These are phyloP conservation scores for Ochotona curzoniae DNA, from an alignment of 2,113 vertebrate species.

Conservation along the genomic window DNA sequence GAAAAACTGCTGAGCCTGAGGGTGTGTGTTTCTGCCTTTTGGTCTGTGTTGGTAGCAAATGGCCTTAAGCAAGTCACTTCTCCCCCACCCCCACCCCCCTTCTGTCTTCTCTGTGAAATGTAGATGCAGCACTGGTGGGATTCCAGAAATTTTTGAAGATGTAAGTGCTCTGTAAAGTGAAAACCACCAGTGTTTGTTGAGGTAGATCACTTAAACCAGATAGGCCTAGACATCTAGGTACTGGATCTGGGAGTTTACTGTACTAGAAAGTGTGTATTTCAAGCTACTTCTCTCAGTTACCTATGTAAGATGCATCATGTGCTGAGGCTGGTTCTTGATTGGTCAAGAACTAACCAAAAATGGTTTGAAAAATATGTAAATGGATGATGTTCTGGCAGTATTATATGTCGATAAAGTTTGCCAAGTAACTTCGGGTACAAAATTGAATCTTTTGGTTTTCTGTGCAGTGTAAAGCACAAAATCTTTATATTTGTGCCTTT, in stretches of 20 bases:
- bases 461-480: background rate
- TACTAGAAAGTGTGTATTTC: background rate
- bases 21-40: background rate
- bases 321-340: conserved; percentile 1
- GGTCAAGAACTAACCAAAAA: conserved; percentile 35
- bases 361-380: conserved; percentile 41
- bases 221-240: background rate
- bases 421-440: background rate
- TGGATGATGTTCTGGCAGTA: background rate
- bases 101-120: conserved; percentile 14
- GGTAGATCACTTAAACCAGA: background rate
- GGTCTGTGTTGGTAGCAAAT: background rate
- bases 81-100: background rate
- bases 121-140: background rate
- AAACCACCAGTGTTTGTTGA: background rate
- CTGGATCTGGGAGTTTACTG: background rate
- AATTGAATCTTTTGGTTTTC: conserved; percentile 39
- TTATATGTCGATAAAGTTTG: conserved; percentile 42
- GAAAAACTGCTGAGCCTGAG: background rate
- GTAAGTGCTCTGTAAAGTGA: background rate
- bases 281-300: background rate
- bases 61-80: conserved; percentile 29
- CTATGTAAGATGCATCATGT: conserved; percentile 17
- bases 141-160: conserved; percentile 37
- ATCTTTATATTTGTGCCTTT: conserved; percentile 12